Evolutionary conservation across 1,140 invertebrate genomes (phyloP), one percentile per base, ranked within the genome.

Genomic region (Drosophila saltans): DNA sequence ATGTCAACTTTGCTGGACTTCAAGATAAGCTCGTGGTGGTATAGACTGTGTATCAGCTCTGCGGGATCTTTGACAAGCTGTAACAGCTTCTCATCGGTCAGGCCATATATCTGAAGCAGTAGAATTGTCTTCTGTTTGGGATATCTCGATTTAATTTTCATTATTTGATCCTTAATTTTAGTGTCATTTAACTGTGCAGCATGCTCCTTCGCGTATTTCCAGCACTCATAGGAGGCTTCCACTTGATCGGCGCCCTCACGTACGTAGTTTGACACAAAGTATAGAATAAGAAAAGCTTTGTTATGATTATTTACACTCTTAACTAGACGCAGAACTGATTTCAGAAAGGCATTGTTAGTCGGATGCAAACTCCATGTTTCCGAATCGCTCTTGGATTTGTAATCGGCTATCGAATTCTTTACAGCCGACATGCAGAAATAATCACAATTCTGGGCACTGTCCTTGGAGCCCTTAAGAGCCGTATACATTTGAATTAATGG

Each of bases 211-310:
- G 93, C 93, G 89, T 94, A 94, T 75, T 94, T 94, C 80, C 93
- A 94, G 72, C 94, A 94, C 66, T 94, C 92, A 62, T 94, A 93
- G 26, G 93, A 93, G 10, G 94, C 94, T 56, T 94, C 94, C 6
- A 94, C 94, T 90, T 94, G 94, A 85, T 94, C 94, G 9, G 93
- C 94, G 3, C 94, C 94, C 11, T 90, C 80, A 0, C 90, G 86
- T 0, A 91, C 91, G 70, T 92, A 81, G 62, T 78, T 88, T 0
- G 86, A 71, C 0, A 92, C 88, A 66, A 88, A 91, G 58, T 92
- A 92, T 11, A 92, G 72, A 52, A 92, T 91, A 6, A 90, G 59
- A 24, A 92, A 83, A 5, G 73, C 78, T 55, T 91, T 92, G 9
- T 68, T 79, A 5, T 78, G 81, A 64, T 73, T 90, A 7, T 77